phyloP scores from a whole-genome alignment of 2,113 vertebrate genomes.

The Neogobius melanostomus region DNA sequence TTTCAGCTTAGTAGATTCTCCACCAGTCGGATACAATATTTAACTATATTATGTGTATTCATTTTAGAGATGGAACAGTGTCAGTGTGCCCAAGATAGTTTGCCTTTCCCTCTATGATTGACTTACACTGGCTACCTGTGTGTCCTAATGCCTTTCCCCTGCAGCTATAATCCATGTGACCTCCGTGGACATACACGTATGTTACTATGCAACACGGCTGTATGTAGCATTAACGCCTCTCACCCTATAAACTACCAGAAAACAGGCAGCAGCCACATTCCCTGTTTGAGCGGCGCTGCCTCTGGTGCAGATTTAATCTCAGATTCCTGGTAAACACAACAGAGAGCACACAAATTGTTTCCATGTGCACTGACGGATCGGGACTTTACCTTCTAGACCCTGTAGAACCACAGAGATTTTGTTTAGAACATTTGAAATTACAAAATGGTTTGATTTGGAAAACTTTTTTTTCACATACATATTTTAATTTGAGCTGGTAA shows the following conservation, averaged over 20 bases:
- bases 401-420: neutral
- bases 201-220: constrained; percentile 44
- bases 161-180: constrained; percentile 40
- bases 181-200: constrained; percentile 29
- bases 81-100: too few relatives aligned
- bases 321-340: constrained; percentile 42
- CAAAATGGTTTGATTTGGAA: too few relatives aligned
- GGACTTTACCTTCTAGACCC: neutral
- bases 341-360: constrained; percentile 57
- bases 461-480: too few relatives aligned
- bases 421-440: too few relatives aligned
- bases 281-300: constrained; percentile 37
- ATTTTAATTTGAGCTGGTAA: too few relatives aligned
- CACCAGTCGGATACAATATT: too few relatives aligned
- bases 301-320: constrained; percentile 54
- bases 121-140: constrained; percentile 11
- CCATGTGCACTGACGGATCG: constrained; percentile 54
- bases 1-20: too few relatives aligned
- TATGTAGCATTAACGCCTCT: constrained; percentile 50
- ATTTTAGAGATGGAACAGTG: too few relatives aligned
- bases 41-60: too few relatives aligned
- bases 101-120: constrained; percentile 20
- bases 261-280: constrained; percentile 40
- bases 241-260: constrained; percentile 53
- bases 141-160: neutral